Percentiles rank a stretch among this genome's conserved stretches.
These are phyloP conservation scores for Heliconius aoede DNA, from an alignment of 2,888 invertebrate species.

Conservation along the genomic window DNA sequence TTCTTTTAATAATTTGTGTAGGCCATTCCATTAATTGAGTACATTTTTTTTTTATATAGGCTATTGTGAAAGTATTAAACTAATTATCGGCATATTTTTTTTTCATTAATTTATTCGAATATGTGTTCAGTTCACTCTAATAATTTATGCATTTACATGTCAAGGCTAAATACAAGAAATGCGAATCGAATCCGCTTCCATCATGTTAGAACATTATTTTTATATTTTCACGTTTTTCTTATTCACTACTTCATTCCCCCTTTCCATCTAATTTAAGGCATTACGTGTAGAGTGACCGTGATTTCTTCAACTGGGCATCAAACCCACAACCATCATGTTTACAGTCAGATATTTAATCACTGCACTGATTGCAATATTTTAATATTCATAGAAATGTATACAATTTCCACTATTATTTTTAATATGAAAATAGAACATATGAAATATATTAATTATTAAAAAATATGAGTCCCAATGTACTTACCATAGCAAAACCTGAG, in stretches of 20 bases:
- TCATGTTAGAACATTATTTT: background rate
- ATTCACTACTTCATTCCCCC: background rate
- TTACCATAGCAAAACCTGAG: slow-evolving; percentile 98
- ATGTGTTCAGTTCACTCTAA: background rate
- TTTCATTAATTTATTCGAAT: background rate
- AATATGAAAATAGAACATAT: background rate
- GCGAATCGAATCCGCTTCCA: background rate
- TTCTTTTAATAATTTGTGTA: background rate
- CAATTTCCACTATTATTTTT: background rate
- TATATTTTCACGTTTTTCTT: background rate
- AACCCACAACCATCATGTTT: background rate
- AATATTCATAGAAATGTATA: background rate
- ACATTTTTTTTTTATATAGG: no score
- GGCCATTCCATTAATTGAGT: background rate
- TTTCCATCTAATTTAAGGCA: background rate
- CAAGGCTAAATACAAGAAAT: no score
- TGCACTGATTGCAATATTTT: background rate
- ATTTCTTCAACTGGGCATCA: background rate
- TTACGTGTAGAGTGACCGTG: no score
- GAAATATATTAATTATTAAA: background rate
- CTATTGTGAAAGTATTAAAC: background rate
- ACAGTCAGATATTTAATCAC: background rate
- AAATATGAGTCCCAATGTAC: slow-evolving; percentile 47
- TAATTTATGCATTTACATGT: background rate
- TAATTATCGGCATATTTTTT: background rate